phyloP scores from a whole-genome alignment of 2,888 invertebrate species.

The Plagodis dolabraria region DNA sequence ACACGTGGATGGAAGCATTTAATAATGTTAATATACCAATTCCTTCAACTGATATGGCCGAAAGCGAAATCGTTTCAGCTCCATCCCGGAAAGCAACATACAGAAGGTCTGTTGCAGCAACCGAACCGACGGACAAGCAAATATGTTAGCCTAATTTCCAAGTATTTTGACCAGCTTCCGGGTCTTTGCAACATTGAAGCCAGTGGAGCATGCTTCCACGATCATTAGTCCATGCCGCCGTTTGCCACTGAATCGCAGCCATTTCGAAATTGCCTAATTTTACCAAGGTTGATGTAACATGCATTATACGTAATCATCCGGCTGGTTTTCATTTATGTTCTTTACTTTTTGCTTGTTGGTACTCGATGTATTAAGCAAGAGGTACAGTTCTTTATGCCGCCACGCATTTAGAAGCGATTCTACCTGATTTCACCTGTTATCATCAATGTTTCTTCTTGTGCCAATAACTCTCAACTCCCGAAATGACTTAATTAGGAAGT shows the following conservation, averaged over 20 bases:
- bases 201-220: constrained; percentile 72
- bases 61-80: constrained; percentile 18
- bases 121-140: constrained; percentile 25
- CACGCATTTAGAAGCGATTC: not conserved
- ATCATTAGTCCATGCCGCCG: constrained; percentile 55
- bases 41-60: constrained; percentile 13
- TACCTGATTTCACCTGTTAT: too few species aligned
- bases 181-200: constrained; percentile 58
- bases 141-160: constrained; percentile 8
- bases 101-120: constrained; percentile 51
- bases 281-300: constrained; percentile 49
- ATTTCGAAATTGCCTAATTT: constrained; percentile 57
- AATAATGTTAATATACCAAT: constrained; percentile 19
- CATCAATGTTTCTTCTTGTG: too few species aligned
- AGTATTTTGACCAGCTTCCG: constrained; percentile 53
- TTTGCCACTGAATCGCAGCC: constrained; percentile 44
- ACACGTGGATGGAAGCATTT: constrained; percentile 8
- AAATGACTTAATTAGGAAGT: too few species aligned
- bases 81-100: constrained; percentile 23
- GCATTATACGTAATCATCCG: constrained; percentile 30
- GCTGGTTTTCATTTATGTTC: constrained; percentile 23
- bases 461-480: too few species aligned
- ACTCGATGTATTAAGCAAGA: constrained; percentile 9
- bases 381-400: not conserved
- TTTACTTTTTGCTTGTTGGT: constrained; percentile 16